Conservation (phyloP, 2,888 invertebrate genomes). For the Cecidostiba fungosa region DNA sequence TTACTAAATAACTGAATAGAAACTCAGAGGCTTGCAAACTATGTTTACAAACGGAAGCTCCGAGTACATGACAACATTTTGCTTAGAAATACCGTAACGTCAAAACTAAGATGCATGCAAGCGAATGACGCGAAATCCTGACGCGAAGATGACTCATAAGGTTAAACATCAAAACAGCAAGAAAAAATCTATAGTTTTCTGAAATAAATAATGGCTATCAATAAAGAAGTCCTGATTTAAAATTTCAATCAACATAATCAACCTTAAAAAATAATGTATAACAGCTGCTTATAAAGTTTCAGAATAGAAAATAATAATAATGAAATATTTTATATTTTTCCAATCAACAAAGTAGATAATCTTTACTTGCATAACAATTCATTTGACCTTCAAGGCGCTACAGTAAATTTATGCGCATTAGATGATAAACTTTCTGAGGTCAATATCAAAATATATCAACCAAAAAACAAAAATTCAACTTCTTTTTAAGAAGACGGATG, state of each 20-base stretch:
- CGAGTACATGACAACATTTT: not conserved
- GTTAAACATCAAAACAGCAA: not conserved
- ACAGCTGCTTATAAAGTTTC: no score
- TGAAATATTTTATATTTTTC: no score
- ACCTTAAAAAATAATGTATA: no score
- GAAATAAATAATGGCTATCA: no score
- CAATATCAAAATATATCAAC: constrained; percentile 3
- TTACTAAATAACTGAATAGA: not conserved
- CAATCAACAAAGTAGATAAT: not conserved
- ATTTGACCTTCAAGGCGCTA: not conserved
- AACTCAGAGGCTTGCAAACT: not conserved
- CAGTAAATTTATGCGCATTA: not conserved
- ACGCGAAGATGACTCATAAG: not conserved
- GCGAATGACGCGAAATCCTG: not conserved
- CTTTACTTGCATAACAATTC: not conserved
- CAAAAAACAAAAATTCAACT: not conserved
- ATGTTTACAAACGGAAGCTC: not conserved
- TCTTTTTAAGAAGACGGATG: not conserved
- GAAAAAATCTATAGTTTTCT: no score
- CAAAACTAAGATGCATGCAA: not conserved
- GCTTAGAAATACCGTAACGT: not conserved
- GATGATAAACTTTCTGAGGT: constrained; percentile 25
- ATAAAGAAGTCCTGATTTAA: no score
- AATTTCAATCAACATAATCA: no score
- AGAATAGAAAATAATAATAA: no score